These are phyloP conservation scores for Gallinago media DNA, from an alignment of 2,113 vertebrate species.

Conservation along the genomic window DNA sequence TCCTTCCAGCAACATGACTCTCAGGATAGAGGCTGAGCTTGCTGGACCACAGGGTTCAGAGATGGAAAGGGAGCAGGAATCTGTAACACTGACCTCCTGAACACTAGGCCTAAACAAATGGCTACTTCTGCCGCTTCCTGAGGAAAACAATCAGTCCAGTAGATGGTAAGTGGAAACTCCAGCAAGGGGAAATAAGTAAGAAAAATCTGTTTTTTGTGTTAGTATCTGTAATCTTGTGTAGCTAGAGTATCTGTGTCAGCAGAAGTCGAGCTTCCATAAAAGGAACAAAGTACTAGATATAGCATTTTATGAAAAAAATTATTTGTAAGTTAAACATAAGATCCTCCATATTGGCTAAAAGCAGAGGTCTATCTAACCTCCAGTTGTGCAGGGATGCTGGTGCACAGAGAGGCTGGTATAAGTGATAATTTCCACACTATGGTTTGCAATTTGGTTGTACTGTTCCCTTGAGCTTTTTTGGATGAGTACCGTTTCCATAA, in stretches of 20 bases:
- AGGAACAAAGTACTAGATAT: neutral
- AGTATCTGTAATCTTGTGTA: neutral
- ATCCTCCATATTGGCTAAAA: neutral
- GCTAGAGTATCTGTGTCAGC: neutral
- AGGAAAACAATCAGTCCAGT: neutral
- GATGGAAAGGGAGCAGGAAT: neutral
- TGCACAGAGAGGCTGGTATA: neutral
- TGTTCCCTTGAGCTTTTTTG: neutral
- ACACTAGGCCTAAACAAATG: accelerated
- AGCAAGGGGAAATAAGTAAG: neutral
- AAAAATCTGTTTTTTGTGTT: neutral
- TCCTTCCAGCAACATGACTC: neutral
- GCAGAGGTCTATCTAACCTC: neutral
- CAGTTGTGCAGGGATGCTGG: neutral
- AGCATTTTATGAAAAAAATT: neutral
- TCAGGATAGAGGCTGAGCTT: accelerated
- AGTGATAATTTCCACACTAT: neutral
- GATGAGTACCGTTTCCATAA: neutral
- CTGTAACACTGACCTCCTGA: neutral
- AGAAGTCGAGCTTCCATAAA: neutral
- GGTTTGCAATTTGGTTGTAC: neutral
- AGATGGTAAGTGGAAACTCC: neutral
- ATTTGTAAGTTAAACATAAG: neutral
- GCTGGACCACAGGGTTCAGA: neutral
- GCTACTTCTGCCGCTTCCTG: neutral